Base-by-base conservation (phyloP, 2,113 vertebrate species). In the Campylomormyrus tamandua region DNA sequence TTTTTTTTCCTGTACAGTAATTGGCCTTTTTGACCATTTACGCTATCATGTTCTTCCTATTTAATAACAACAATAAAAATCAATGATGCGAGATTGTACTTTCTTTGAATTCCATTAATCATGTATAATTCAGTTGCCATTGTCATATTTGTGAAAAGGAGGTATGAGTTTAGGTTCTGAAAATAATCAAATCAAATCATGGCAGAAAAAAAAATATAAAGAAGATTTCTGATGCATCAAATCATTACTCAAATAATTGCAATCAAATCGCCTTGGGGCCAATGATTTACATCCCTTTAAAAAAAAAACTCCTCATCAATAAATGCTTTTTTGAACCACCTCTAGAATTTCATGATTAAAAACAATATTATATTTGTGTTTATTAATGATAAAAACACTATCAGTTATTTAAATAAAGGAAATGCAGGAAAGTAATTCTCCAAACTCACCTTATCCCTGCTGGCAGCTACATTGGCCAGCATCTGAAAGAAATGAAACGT, bases 401-500 rank as follows among this genome's bases (percentile, higher is more conserved):
- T 31, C n/a, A 19, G 15, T 70, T 77, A 39, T 85, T 66, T 56
- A 45, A 53, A 19, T 35, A 52, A 49, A 48, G 50, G n/a, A 52
- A 89, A 45, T 7, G 62, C n/a, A 48, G 24, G n/a, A 90, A 19
- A 83, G 52, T 46, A 49, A 48, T n/a, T 19, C 35, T 48, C n/a
- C 27, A 11, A 45, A 66, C 90, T 83, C 49, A 88, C 90, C 90
- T 90, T 70, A 80, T 88, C 45, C 50, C 80, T 83, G 86, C 62
- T 90, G 21, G 3, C 17, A 50, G 86, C 48, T 24, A 80, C 31
- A 46, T 56, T 90, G 50, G 45, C 45, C 84, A 58, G 15, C 46
- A 87, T 70, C 90, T 90, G 80, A 49, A 89, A 66, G 24, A 48
- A 46, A 88, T 19, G 49, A 50, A 45, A 87, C 13, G 15, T 53